phyloP scores from a whole-genome alignment of 2,113 vertebrate genomes.

The Steatornis caripensis region DNA sequence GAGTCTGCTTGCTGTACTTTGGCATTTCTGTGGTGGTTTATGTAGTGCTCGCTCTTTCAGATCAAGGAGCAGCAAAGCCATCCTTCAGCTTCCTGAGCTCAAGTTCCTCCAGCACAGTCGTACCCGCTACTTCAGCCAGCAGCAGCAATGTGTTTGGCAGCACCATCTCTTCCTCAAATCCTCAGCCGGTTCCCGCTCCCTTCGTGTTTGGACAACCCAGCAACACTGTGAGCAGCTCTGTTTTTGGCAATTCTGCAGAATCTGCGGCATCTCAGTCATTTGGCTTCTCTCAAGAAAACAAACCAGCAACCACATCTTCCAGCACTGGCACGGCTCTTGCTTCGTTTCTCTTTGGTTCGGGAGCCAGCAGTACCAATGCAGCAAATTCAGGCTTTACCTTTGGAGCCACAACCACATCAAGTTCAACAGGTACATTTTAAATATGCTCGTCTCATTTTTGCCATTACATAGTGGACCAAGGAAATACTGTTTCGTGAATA shows the following conservation, averaged over 20 bases:
- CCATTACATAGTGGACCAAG: neutral
- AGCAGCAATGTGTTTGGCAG: constrained; percentile 78
- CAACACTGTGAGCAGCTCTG: constrained; percentile 72
- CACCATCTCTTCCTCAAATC: constrained; percentile 56
- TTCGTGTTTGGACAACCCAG: constrained; percentile 87
- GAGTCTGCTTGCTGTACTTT: neutral
- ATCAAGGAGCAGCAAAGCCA: constrained; percentile 77
- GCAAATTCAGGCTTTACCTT: constrained; percentile 79
- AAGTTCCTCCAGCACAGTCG: constrained; percentile 64
- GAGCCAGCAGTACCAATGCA: constrained; percentile 60
- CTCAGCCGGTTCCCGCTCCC: constrained; percentile 39
- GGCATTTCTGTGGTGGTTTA: neutral
- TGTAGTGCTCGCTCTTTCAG: constrained; percentile 55
- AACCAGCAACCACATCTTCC: constrained; percentile 71
- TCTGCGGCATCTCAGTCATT: constrained; percentile 78
- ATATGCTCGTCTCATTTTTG: neutral
- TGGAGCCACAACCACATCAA: constrained; percentile 76
- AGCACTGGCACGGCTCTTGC: constrained; percentile 8
- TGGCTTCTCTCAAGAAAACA: constrained; percentile 85
- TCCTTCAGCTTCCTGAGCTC: constrained; percentile 82
- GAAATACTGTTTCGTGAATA: neutral
- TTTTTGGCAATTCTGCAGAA: constrained; percentile 72
- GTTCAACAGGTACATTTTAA: constrained; percentile 79
- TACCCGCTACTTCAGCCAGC: constrained; percentile 62
- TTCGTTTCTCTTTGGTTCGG: constrained; percentile 83